Conservation (phyloP, 2,888 invertebrate species). For the Sminthurinus aureus region DNA sequence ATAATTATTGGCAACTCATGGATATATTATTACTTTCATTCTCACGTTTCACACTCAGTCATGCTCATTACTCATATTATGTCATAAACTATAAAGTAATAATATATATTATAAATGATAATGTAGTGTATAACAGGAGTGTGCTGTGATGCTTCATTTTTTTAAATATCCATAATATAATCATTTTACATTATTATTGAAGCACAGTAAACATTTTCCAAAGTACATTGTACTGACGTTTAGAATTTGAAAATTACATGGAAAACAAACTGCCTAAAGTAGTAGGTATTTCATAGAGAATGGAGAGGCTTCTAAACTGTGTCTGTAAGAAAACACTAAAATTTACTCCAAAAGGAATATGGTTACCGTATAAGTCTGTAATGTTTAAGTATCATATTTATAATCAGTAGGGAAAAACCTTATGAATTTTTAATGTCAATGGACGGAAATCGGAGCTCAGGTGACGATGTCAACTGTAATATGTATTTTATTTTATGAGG, state of each 20-base stretch:
- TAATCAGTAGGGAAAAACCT: too few species aligned
- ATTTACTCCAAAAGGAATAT: too few species aligned
- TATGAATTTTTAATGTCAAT: constrained; percentile 4
- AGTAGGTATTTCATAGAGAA: too few species aligned
- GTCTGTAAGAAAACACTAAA: too few species aligned
- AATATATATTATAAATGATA: neutral
- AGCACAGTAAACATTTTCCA: neutral
- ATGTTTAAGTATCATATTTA: too few species aligned
- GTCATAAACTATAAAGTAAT: neutral
- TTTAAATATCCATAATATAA: neutral
- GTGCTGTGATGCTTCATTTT: neutral
- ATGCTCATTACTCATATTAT: neutral
- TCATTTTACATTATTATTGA: neutral
- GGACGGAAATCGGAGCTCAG: constrained; percentile 33
- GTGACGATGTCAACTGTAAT: neutral
- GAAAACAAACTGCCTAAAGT: too few species aligned
- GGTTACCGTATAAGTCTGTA: too few species aligned
- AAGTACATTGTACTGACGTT: neutral
- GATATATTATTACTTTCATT: neutral
- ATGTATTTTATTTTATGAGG: neutral
- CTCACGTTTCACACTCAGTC: neutral
- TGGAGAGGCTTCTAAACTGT: too few species aligned
- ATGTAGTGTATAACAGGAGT: neutral
- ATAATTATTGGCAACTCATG: neutral
- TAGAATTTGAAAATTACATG: neutral